A percentile compares a stretch with the other conserved stretches of the same genome.
Conservation (phyloP, 1,140 invertebrate genomes). For the Cydia fagiglandana region DNA sequence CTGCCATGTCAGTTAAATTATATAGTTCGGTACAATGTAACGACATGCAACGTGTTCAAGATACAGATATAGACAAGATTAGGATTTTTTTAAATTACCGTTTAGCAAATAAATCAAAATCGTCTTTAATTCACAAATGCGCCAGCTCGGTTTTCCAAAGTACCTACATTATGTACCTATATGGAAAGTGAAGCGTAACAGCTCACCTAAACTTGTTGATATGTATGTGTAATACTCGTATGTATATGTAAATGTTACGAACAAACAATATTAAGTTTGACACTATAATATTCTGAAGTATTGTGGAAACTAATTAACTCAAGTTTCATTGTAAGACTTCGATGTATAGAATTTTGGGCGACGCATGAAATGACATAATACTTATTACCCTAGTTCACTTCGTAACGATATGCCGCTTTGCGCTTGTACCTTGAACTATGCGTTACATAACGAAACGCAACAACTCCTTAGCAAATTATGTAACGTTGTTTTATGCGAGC, state of each 20-base stretch:
- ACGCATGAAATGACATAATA: slow-evolving; percentile 10
- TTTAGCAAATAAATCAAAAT: too few relatives aligned
- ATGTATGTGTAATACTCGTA: too few relatives aligned
- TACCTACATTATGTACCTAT: not conserved
- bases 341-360: not conserved
- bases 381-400: slow-evolving; percentile 8
- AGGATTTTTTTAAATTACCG: too few relatives aligned
- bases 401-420: slow-evolving; percentile 6
- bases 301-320: slow-evolving; percentile 4
- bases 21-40: too few relatives aligned
- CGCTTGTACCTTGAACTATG: slow-evolving; percentile 50
- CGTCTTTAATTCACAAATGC: too few relatives aligned
- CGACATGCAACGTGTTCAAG: too few relatives aligned
- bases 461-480: slow-evolving; percentile 57
- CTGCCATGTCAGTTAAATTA: too few relatives aligned
- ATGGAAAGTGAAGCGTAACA: not conserved
- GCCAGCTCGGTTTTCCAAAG: too few relatives aligned
- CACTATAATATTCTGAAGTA: not conserved
- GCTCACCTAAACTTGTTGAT: not conserved
- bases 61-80: too few relatives aligned
- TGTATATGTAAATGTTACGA: not conserved
- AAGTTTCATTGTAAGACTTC: not conserved
- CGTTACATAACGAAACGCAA: slow-evolving; percentile 58
- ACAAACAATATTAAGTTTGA: not conserved
- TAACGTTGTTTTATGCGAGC: slow-evolving; percentile 54